Base-by-base conservation (phyloP, 2,888 invertebrate species). In the Cryptus armator region DNA sequence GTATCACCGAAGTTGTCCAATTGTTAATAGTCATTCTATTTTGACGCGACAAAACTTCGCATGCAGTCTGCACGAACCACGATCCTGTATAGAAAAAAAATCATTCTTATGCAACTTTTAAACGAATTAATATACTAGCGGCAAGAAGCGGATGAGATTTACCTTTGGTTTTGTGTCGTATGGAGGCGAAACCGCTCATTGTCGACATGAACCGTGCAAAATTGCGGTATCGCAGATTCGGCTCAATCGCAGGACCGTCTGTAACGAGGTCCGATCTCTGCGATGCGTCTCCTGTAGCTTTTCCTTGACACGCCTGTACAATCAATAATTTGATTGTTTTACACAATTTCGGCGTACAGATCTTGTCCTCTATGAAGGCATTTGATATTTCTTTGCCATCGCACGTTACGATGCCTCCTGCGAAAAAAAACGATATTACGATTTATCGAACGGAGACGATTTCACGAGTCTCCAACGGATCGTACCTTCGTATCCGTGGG, bases 271-370 rank as follows among this genome's bases (percentile, higher is more conserved):
- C 46, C 7, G 76, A 62, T 32, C 67, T 77, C 24, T 29, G 37
- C 0, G 80, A 71, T 3, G 56, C 62, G 12, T 87, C 78, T 83
- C 90, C 90, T 48, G 59, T 78, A 24, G 43, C 62, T 12, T 86
- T 90, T 44, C 95, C 95, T 90, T 96, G 96, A 84, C 96, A 96
- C 0, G 95, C 95, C 91, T 96, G 96, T 56, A 96, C 93, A 68
- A 96, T 94, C 0, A 96, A 89, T 75, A 96, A 89, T 92, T 96
- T 96, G 14, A 95, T 95, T 88, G 95, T 95, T 2, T 94, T 92
- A 2, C 89, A 86, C 24, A 96, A 91, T 66, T 93, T 90, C 6
- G 88, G 89, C 2, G 91, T 92, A 56, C 94, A 94, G 71, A 96
- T 91, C 88, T 95, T 94, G 66, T 93, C 90, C 82, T 94, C 93